Evolutionary conservation across 2,113 vertebrate species (phyloP).

Genomic region (Halcyon senegalensis): DNA sequence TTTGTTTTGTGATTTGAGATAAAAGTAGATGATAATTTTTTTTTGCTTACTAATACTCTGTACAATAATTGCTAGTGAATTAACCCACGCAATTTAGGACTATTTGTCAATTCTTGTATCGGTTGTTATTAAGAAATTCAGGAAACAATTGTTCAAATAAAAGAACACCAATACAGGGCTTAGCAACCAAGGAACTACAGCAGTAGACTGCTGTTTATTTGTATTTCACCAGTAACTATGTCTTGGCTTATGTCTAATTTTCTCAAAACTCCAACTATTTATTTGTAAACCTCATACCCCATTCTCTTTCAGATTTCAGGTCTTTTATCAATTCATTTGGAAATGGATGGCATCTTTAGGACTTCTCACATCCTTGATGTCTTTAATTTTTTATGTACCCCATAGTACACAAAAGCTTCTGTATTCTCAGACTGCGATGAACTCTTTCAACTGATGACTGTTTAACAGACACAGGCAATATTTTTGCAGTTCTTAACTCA

Average conservation of each 20-base stretch:
- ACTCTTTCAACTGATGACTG: slow-evolving; percentile 33
- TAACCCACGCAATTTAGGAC: slow-evolving; percentile 63
- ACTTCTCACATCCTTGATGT: slow-evolving; percentile 53
- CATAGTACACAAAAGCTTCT: not conserved
- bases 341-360: slow-evolving; percentile 62
- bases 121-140: slow-evolving; percentile 57
- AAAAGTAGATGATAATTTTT: slow-evolving; percentile 59
- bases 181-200: not conserved
- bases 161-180: slow-evolving; percentile 30
- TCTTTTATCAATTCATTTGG: slow-evolving; percentile 74
- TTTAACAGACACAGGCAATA: slow-evolving; percentile 26
- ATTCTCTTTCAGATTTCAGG: slow-evolving; percentile 72
- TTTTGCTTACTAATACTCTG: slow-evolving; percentile 70
- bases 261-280: slow-evolving; percentile 51
- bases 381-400: slow-evolving; percentile 68
- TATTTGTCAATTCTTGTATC: slow-evolving; percentile 58
- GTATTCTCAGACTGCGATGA: not conserved
- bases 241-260: slow-evolving; percentile 26
- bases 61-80: slow-evolving; percentile 50
- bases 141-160: slow-evolving; percentile 66
- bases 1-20: slow-evolving; percentile 61
- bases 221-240: not conserved
- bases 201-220: slow-evolving; percentile 23
- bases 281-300: slow-evolving; percentile 70
- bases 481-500: slow-evolving; percentile 47